These are phyloP conservation scores for Tetrax tetrax DNA, from an alignment of 2,113 vertebrate genomes.

Conservation along the genomic window DNA sequence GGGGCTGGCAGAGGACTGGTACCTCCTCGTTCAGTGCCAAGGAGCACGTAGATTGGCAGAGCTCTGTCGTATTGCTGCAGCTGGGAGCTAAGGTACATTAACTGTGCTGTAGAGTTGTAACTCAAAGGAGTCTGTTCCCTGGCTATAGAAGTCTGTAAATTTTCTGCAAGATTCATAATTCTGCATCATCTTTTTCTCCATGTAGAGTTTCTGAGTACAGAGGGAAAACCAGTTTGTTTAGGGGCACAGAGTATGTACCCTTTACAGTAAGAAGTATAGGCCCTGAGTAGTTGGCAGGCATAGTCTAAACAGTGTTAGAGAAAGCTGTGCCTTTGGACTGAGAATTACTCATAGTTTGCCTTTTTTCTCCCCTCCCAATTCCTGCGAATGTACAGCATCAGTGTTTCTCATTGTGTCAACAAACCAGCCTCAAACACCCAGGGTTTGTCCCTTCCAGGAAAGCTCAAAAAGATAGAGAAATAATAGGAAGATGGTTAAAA, in stretches of 20 bases:
- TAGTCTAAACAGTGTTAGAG: background rate
- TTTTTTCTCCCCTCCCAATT: background rate
- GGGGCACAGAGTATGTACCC: background rate
- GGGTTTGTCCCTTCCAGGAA: background rate
- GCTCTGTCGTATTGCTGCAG: background rate
- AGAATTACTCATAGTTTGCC: background rate
- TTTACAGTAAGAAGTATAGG: background rate
- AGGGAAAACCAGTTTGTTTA: background rate
- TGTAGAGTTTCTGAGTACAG: background rate
- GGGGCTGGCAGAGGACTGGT: background rate
- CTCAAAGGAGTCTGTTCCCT: background rate
- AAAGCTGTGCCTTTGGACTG: background rate
- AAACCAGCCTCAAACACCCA: background rate
- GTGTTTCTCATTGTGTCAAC: background rate
- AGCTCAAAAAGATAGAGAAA: background rate
- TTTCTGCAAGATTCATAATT: background rate
- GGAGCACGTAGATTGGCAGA: background rate
- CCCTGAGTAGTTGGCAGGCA: background rate
- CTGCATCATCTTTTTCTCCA: background rate
- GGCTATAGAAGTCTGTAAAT: background rate
- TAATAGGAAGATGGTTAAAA: background rate
- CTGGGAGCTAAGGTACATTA: background rate
- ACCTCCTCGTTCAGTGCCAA: background rate
- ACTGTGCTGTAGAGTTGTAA: background rate
- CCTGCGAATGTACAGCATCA: background rate